Percentiles rank a stretch among this genome's conserved stretches.
Conservation (phyloP, 2,113 vertebrate genomes). For the Eublepharis macularius region DNA sequence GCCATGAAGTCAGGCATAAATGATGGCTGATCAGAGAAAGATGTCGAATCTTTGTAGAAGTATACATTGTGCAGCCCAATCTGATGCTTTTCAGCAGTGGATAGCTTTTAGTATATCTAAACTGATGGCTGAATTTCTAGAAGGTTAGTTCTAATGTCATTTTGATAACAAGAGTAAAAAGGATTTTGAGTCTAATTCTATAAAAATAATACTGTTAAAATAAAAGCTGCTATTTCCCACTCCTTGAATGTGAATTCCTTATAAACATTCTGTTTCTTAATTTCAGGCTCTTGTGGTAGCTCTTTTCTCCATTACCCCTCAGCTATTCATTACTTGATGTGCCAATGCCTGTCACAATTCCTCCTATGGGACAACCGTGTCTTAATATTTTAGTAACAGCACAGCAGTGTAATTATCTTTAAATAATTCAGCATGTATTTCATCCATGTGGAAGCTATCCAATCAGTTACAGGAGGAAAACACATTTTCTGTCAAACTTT, state of each 20-base stretch:
- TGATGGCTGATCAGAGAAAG: not conserved
- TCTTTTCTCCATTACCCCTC: slow-evolving; percentile 50
- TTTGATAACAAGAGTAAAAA: slow-evolving; percentile 3
- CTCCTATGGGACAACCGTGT: slow-evolving; percentile 72
- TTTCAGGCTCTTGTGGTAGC: slow-evolving; percentile 44
- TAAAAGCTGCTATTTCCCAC: slow-evolving; percentile 36
- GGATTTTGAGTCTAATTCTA: slow-evolving; percentile 35
- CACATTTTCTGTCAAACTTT: slow-evolving; percentile 56
- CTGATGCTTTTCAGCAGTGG: not conserved
- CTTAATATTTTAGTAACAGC: slow-evolving; percentile 80
- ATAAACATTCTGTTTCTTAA: slow-evolving; percentile 42
- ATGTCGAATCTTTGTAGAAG: too few species aligned
- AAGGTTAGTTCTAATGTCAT: slow-evolving; percentile 47
- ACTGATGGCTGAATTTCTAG: slow-evolving; percentile 39
- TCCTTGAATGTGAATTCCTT: slow-evolving; percentile 50
- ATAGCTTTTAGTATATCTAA: slow-evolving; percentile 26
- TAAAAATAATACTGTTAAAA: slow-evolving; percentile 22
- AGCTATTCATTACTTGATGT: slow-evolving; percentile 71
- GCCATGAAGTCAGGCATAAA: not conserved
- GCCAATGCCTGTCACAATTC: slow-evolving; percentile 65
- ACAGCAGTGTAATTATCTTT: slow-evolving; percentile 76
- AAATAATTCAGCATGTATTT: slow-evolving; percentile 79
- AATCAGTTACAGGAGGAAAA: slow-evolving; percentile 68
- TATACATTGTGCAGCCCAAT: not conserved
- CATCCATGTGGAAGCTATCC: slow-evolving; percentile 73